Base-by-base conservation (phyloP, 2,797 vertebrate genomes). In the Huso huso region DNA sequence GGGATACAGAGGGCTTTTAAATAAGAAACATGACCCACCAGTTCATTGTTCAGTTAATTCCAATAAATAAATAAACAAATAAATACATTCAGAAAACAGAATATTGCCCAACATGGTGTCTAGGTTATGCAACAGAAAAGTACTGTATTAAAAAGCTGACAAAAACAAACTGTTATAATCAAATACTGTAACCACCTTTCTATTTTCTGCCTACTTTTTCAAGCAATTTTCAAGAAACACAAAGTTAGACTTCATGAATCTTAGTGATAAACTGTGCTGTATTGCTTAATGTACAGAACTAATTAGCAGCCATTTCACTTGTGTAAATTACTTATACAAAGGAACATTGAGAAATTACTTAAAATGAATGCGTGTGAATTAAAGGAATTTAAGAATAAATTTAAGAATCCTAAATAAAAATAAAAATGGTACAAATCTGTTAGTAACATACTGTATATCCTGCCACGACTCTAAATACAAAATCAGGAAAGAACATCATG, bases 41-140 rank as follows among this genome's bases (percentile, higher is more conserved):
- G 71, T 75, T 77, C 81, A 74, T 70, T 71, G 15, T 58, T n/a
- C 12, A 58, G 2, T 11, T 13, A 80, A 79, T 75, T 75, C 71
- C 64, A 68, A 83, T 83, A 77, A 76, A 84, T 75, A 75, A 77
- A 76, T 75, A 83, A 79, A 77, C 75, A 69, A 78, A 72, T 71
- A 73, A 80, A 73, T 77, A 75, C 70, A 59, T 75, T 71, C 69
- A 70, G 64, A 82, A 79, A 81, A 74, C 62, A 81, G 62, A 80
- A 81, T 91, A 91, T 91, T 90, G 87, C 88, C 88, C 74, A 70
- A 77, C 75, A 74, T 76, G 57, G 6, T 12, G 15, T 15, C 6
- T 12, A 66, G 15, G 57, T 70, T 68, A 73, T 55, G 67, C 71
- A 68, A 73, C 71, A 69, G 69, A 66, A 64, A 66, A 66, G 66